A percentile compares a stretch with the other conserved stretches of the same genome.
Evolutionary conservation across 2,888 invertebrate species (phyloP).

Genomic region (Gibbula magus): DNA sequence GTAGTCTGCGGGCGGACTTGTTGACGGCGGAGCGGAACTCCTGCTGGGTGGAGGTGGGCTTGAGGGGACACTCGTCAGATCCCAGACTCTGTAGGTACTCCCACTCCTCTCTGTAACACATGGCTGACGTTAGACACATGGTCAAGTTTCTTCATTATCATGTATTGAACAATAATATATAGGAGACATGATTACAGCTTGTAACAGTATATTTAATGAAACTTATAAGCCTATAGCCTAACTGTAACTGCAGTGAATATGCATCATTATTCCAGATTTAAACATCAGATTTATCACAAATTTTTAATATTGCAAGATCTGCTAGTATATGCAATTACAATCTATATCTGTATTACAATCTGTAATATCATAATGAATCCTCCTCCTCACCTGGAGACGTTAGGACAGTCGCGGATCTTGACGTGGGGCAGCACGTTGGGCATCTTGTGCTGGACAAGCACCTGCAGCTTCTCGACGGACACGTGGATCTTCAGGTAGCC

Average conservation of each 20-base stretch:
- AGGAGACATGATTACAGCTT: too few species aligned
- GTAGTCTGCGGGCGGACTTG: slow-evolving; percentile 68
- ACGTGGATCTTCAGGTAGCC: slow-evolving; percentile 97
- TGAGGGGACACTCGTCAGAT: slow-evolving; percentile 40
- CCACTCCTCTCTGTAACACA: slow-evolving; percentile 91
- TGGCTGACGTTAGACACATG: not conserved
- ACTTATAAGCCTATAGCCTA: too few species aligned
- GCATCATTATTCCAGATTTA: too few species aligned
- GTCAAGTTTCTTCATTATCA: too few species aligned
- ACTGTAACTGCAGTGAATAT: too few species aligned
- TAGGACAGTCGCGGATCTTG: slow-evolving; percentile 94
- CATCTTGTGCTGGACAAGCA: slow-evolving; percentile 92
- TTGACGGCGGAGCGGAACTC: slow-evolving; percentile 74
- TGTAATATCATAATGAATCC: not conserved
- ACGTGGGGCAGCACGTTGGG: slow-evolving; percentile 97
- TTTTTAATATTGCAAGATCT: too few species aligned
- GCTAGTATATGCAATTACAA: too few species aligned
- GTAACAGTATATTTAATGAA: too few species aligned
- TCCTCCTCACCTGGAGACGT: slow-evolving; percentile 88
- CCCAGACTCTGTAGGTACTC: slow-evolving; percentile 84
- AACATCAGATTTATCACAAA: too few species aligned
- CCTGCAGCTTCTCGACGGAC: slow-evolving; percentile 94
- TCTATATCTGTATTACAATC: not conserved
- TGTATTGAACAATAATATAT: too few species aligned
- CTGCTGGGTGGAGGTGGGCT: slow-evolving; percentile 65